Evolutionary conservation across 2,113 vertebrate species (phyloP).

Genomic region (Fulmarus glacialis): DNA sequence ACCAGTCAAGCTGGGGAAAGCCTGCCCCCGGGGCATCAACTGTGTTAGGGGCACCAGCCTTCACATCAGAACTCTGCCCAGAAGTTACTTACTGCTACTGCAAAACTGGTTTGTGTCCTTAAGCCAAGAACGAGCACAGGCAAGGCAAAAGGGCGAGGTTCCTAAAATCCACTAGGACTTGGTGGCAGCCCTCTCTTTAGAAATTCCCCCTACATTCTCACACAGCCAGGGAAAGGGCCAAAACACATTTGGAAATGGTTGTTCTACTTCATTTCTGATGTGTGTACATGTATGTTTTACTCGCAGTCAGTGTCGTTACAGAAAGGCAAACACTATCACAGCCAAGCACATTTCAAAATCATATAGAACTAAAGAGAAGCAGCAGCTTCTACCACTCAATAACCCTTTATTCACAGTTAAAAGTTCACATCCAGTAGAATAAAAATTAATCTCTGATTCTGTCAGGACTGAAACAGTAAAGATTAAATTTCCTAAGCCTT

Average conservation of each 20-base stretch:
- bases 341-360: neutral
- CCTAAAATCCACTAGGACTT: neutral
- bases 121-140: fast-evolving
- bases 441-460: neutral
- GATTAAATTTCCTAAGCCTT: neutral
- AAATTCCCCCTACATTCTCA: neutral
- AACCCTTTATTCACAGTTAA: neutral
- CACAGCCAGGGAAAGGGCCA: neutral
- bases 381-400: neutral
- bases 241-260: neutral
- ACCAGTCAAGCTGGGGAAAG: neutral
- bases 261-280: neutral
- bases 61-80: neutral
- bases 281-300: neutral
- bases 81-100: neutral
- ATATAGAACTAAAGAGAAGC: neutral
- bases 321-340: neutral
- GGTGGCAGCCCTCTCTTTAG: neutral
- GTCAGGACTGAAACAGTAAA: neutral
- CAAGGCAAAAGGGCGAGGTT: neutral
- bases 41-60: neutral
- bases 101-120: neutral
- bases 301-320: neutral
- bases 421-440: neutral
- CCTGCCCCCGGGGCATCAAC: fast-evolving